Base-by-base conservation (phyloP, 2,113 vertebrate species). In the Sinocyclocheilus rhinocerous region DNA sequence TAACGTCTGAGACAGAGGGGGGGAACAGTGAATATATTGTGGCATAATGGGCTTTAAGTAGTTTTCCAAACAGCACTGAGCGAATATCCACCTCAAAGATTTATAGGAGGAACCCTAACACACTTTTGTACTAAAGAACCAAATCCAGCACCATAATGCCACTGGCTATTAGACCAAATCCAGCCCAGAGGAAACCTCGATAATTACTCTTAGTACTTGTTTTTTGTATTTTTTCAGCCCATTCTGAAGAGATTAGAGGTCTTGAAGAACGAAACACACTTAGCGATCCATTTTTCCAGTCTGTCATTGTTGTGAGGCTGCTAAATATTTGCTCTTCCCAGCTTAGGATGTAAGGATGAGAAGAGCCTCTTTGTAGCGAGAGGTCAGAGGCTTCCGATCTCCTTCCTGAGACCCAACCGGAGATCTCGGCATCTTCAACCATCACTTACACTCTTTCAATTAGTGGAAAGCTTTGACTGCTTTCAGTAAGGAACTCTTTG, bases 291-390 rank as follows among this genome's bases (percentile, higher is more conserved):
- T 94, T 95, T 94, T 92, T 92, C 92, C 48, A 85, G 92, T 93
- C 69, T 83, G 87, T 93, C 93, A 95, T 95, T 97, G 95, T 96
- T 94, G 92, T 91, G 88, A 86, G 91, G 90, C 87, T 92, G 95
- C 95, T 96, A 96, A 96, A 97, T 96, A 96, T 97, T 95, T 96
- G 96, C 95, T 95, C 94, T 97, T 96, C 96, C 96, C 96, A 96
- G 96, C 95, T 96, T 93, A 93, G 93, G 89, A 92, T 93, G 94
- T 92, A 91, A 92, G 94, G 94, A 93, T 92, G 92, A 93, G 55
- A 0, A 82, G 78, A 88, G 83, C 86, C 92, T 76, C 94, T 96
- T 96, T 95, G 95, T 95, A 92, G 92, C 90, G 90, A 87, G 91
- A 94, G 88, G 92, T 91, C 92, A 90, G 89, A 90, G 91, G 90